These are phyloP conservation scores for Typhlichthys subterraneus DNA, from an alignment of 2,797 vertebrate species.

Conservation along the genomic window DNA sequence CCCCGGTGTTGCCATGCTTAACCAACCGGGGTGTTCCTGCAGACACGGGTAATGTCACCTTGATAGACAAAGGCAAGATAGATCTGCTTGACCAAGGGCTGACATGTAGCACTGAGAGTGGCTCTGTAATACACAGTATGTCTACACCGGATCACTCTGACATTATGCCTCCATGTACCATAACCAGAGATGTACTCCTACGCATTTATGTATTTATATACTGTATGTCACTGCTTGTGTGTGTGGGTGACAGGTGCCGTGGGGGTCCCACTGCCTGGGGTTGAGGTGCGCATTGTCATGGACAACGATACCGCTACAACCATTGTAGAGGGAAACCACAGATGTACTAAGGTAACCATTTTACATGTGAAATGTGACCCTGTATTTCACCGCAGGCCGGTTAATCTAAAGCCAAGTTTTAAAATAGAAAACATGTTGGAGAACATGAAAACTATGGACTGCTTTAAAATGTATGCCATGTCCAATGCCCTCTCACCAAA, in stretches of 20 bases:
- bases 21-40: slow-evolving; percentile 53
- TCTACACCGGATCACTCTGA: no score
- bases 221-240: slow-evolving; percentile 13
- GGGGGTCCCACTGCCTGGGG: slow-evolving; percentile 86
- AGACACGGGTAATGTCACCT: slow-evolving; percentile 29
- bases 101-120: background rate
- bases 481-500: no score
- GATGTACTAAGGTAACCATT: slow-evolving; percentile 78
- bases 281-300: slow-evolving; percentile 84
- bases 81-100: slow-evolving; percentile 28
- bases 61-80: slow-evolving; percentile 16
- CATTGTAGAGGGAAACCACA: slow-evolving; percentile 82
- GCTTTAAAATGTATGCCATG: background rate
- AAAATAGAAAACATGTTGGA: background rate
- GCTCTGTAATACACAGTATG: background rate
- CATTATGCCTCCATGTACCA: no score
- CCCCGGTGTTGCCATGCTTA: slow-evolving; percentile 46
- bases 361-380: background rate
- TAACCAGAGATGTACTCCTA: background rate
- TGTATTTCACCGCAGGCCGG: no score
- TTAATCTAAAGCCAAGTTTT: background rate
- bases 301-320: slow-evolving; percentile 65
- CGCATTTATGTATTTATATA: background rate
- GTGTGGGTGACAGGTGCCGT: slow-evolving; percentile 82
- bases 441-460: background rate